Percentiles rank a stretch among this genome's conserved stretches.
phyloP scores from a whole-genome alignment of 2,888 invertebrate species.

The Drosophila pseudotakahashii region DNA sequence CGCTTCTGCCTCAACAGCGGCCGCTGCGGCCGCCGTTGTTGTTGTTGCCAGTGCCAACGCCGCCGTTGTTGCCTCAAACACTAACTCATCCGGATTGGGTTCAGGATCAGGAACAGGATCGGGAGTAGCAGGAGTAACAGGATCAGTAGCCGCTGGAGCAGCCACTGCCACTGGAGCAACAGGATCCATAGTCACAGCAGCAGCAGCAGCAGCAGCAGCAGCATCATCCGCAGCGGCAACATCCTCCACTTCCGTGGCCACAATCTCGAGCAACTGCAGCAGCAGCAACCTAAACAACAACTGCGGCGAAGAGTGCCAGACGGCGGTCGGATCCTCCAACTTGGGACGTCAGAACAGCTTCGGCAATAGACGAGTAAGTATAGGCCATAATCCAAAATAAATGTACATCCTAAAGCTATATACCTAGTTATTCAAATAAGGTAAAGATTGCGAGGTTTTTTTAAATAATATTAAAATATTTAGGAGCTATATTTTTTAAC shows the following conservation, averaged over 20 bases:
- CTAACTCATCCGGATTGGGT: slow-evolving; percentile 39
- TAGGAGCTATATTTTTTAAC: too few species aligned
- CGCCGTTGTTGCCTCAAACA: slow-evolving; percentile 65
- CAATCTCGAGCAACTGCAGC: slow-evolving; percentile 17
- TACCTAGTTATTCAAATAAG: too few species aligned
- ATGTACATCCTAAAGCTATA: too few species aligned
- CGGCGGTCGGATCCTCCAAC: slow-evolving; percentile 49
- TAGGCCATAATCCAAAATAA: too few species aligned
- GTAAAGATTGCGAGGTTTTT: too few species aligned
- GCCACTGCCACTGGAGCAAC: slow-evolving; percentile 9
- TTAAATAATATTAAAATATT: too few species aligned
- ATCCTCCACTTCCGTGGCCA: slow-evolving; percentile 8
- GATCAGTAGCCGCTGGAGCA: slow-evolving; percentile 22
- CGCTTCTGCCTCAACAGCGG: slow-evolving; percentile 69
- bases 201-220: not conserved
- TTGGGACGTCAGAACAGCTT: slow-evolving; percentile 84
- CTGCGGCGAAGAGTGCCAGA: slow-evolving; percentile 37
- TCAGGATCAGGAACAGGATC: slow-evolving; percentile 7
- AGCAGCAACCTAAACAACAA: slow-evolving; percentile 38
- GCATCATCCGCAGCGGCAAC: slow-evolving; percentile 8
- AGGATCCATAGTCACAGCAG: slow-evolving; percentile 17
- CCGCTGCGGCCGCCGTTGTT: slow-evolving; percentile 71
- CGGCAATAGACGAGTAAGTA: slow-evolving; percentile 82
- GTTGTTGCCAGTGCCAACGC: slow-evolving; percentile 66
- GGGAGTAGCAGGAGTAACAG: slow-evolving; percentile 18